A percentile compares a stretch with the other conserved stretches of the same genome.
phyloP scores from a whole-genome alignment of 35 echinoderm and acorn worm species.

The Apostichopus californicus region DNA sequence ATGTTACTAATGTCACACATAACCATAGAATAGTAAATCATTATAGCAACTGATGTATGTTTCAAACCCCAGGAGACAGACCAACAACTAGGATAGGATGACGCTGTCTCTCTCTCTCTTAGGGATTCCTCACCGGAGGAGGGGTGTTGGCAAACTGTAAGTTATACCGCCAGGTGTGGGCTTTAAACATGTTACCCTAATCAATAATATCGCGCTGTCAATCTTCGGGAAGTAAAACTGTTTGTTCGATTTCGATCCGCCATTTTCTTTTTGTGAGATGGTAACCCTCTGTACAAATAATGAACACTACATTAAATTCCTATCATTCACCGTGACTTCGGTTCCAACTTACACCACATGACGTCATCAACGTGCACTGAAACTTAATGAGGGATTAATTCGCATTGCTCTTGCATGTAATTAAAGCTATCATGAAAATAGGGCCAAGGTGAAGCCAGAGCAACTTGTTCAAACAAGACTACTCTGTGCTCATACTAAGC shows the following conservation, averaged over 20 bases:
- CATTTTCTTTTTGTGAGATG: neutral
- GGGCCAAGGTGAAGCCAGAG: neutral
- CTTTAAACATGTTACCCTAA: neutral
- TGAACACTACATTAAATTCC: neutral
- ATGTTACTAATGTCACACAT: slow-evolving; percentile 25
- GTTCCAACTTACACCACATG: neutral
- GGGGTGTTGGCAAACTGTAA: slow-evolving; percentile 25
- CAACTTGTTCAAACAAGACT: too few species aligned
- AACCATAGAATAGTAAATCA: slow-evolving; percentile 19
- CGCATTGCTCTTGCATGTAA: neutral
- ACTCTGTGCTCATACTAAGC: too few species aligned
- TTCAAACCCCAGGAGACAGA: slow-evolving; percentile 12
- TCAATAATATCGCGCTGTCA: neutral
- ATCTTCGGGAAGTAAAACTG: neutral
- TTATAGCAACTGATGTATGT: neutral
- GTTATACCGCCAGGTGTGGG: slow-evolving; percentile 46
- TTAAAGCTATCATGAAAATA: neutral
- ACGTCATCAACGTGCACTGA: slow-evolving; percentile 7
- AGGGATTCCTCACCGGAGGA: neutral
- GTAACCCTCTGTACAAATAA: neutral
- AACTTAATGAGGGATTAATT: slow-evolving; percentile 1
- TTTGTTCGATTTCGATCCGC: neutral
- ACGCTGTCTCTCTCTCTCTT: neutral
- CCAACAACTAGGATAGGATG: slow-evolving; percentile 30
- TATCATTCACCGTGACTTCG: neutral